Base-by-base conservation (phyloP, 2,797 vertebrate genomes). In the Oophaga sylvatica region DNA sequence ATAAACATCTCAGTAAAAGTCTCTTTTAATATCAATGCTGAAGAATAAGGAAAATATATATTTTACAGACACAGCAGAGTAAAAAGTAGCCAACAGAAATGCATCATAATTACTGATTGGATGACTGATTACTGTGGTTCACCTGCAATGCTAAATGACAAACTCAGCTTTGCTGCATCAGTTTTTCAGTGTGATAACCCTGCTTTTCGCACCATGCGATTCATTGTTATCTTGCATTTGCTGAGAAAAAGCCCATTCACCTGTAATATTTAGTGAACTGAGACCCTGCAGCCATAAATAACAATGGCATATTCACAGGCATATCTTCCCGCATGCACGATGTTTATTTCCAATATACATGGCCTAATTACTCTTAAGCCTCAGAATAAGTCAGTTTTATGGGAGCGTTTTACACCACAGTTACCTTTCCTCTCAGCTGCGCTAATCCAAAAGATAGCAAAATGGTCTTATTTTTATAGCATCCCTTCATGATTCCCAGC, bases 341-440 rank as follows among this genome's bases (percentile, higher is more conserved):
- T 85, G 78, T 75, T 89, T 84, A 83, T 87, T 84, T n/a, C 7
- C 86, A 77, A 85, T 91, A 90, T 90, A 89, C 88, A 87, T 71
- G 83, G 56, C 73, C 12, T 90, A 86, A 92, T 85, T 81, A 90
- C 63, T 73, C 60, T 90, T 84, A 90, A 6, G 19, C 86, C 22
- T 90, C 84, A 63, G 89, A 91, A 80, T 81, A 89, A 91, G 79
- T 91, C 83, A 89, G 59, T 90, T 91, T 92, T 91, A 88, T 91
- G 89, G 87, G 81, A 56, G 48, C 79, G 5, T 90, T 90, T 92
- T 84, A 88, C 20, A 91, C 57, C 85, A 84, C 29, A 29, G 63
- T 29, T 90, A 76, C 45, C 62, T 90, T 91, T 81, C 81, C 48
- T 86, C 63, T 56, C 31, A 87, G 85, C 22, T 77, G 70, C 73